A percentile compares a stretch with the other conserved stretches of the same genome.
Conservation (phyloP, 2,888 invertebrate genomes). For the Artemia sinica region DNA sequence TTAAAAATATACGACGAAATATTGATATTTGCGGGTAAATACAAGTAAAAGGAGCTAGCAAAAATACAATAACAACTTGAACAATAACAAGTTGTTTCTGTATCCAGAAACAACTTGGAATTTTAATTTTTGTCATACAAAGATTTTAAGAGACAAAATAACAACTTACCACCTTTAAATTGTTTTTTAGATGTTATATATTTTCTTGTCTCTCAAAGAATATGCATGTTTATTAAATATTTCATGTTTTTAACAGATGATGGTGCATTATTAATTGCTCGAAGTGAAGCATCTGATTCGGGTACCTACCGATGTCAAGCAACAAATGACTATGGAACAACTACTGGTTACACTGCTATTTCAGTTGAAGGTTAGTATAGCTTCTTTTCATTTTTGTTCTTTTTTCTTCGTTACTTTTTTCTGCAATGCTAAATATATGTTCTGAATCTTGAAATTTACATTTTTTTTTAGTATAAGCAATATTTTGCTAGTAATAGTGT, state of each 20-base stretch:
- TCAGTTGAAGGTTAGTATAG: constrained; percentile 51
- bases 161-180: constrained; percentile 19
- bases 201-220: background rate
- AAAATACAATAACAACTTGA: no score
- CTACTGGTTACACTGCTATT: constrained; percentile 46
- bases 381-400: background rate
- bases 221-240: background rate
- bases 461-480: no score
- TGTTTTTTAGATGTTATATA: constrained; percentile 6
- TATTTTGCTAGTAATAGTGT: no score
- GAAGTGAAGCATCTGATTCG: constrained; percentile 47
- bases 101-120: no score
- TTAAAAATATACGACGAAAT: no score
- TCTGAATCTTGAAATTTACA: no score
- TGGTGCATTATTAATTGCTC: constrained; percentile 48
- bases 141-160: no score
- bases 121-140: no score
- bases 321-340: constrained; percentile 49
- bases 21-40: no score
- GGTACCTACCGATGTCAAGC: constrained; percentile 71
- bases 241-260: constrained; percentile 37
- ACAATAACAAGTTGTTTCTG: no score
- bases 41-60: no score
- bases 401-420: background rate
- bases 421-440: no score